Evolutionary conservation across 2,888 invertebrate genomes (phyloP).

Genomic region (Acrobasis consociella): DNA sequence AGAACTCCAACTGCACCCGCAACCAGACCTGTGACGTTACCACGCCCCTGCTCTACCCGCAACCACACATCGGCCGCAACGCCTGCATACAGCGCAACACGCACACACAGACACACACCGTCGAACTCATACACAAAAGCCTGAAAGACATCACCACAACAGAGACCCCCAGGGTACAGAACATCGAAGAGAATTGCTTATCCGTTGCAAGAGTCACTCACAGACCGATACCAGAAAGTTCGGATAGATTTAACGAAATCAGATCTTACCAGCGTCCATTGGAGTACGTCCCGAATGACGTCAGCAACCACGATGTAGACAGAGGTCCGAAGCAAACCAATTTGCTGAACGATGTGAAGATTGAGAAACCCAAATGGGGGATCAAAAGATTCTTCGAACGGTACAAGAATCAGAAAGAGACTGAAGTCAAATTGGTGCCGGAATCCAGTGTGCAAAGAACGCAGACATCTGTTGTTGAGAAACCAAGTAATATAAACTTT

Average conservation of each 20-base stretch:
- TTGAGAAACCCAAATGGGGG: conserved; percentile 70
- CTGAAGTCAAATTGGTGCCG: conserved; percentile 80
- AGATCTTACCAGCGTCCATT: conserved; percentile 68
- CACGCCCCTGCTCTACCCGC: conserved; percentile 82
- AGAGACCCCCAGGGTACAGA: conserved; percentile 36
- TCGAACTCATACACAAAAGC: conserved; percentile 84
- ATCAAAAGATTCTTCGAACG: conserved; percentile 71
- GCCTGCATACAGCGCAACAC: conserved; percentile 90
- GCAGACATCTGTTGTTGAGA: conserved; percentile 62
- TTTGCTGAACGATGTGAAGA: conserved; percentile 60
- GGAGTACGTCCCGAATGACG: conserved; percentile 89
- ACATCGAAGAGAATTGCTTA: conserved; percentile 57
- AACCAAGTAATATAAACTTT: conserved; percentile 54
- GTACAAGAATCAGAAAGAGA: conserved; percentile 66
- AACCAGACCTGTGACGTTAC: conserved; percentile 58
- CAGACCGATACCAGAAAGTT: conserved; percentile 52
- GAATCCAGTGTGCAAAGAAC: conserved; percentile 49
- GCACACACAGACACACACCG: conserved; percentile 79
- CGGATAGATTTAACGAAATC: conserved; percentile 59
- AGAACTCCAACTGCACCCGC: conserved; percentile 62
- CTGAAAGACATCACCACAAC: conserved; percentile 78
- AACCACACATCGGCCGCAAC: conserved; percentile 93
- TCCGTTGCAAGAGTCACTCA: conserved; percentile 61
- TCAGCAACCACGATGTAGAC: conserved; percentile 66
- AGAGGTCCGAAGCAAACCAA: conserved; percentile 72